Conservation (phyloP, 92 coral and sea anemone species). For the Anthopleura xanthogrammica region DNA sequence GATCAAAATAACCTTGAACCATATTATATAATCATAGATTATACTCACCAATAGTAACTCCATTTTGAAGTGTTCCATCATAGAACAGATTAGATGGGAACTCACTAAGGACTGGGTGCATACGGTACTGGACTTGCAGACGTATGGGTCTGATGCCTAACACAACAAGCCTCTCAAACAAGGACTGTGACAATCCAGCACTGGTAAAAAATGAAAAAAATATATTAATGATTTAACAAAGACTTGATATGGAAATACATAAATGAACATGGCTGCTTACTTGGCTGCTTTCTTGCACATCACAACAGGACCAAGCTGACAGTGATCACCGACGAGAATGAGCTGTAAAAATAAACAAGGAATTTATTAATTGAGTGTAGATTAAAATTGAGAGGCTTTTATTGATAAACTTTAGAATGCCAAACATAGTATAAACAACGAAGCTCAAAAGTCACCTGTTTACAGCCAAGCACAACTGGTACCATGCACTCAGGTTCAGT, state of each 20-base stretch:
- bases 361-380: not conserved
- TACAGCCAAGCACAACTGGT: conserved; percentile 95
- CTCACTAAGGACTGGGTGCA: conserved; percentile 99
- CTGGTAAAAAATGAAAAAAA: conserved; percentile 24
- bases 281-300: conserved; percentile 99
- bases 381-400: not conserved
- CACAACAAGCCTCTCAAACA: conserved; percentile 98
- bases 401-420: too few relatives aligned
- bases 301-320: conserved; percentile 98
- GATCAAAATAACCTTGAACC: too few relatives aligned
- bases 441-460: conserved; percentile 59
- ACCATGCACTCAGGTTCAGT: conserved; percentile 99
- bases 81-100: conserved; percentile 98
- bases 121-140: conserved; percentile 98
- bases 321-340: conserved; percentile 98
- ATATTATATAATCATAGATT: not conserved
- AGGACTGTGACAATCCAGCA: conserved; percentile 97
- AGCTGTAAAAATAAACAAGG: conserved; percentile 43
- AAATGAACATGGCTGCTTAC: conserved; percentile 52
- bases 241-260: not conserved
- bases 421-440: too few relatives aligned
- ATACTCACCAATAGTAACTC: conserved; percentile 87
- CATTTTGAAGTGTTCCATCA: conserved; percentile 99
- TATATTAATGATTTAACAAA: not conserved
- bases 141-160: conserved; percentile 99